A percentile compares a stretch with the other conserved stretches of the same genome.
phyloP scores from a whole-genome alignment of 1,140 invertebrate genomes.

The Solenopsis invicta region DNA sequence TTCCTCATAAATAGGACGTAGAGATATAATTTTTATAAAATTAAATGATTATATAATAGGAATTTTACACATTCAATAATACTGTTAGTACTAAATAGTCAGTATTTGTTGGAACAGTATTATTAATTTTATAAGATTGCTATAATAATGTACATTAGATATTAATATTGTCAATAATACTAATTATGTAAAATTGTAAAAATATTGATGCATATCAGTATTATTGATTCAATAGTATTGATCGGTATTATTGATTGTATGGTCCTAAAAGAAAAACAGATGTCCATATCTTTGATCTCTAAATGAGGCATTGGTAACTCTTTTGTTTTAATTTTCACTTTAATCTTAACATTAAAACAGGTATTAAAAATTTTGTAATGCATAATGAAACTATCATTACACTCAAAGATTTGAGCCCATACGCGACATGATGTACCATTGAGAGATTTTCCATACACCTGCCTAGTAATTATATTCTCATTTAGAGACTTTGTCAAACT shows the following conservation, averaged over 20 bases:
- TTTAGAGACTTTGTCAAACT: too few relatives aligned
- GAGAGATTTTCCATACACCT: slow-evolving; percentile 87
- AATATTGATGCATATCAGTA: too few relatives aligned
- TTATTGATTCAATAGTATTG: too few relatives aligned
- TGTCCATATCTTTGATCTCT: slow-evolving; percentile 88
- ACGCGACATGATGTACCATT: slow-evolving; percentile 88
- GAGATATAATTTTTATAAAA: slow-evolving; percentile 77
- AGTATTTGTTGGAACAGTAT: too few relatives aligned
- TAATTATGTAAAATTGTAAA: too few relatives aligned
- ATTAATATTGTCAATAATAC: too few relatives aligned
- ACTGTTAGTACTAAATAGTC: too few relatives aligned
- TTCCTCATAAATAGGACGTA: slow-evolving; percentile 92
- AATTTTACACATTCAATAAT: too few relatives aligned
- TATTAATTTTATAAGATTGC: too few relatives aligned
- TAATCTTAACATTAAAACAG: slow-evolving; percentile 91
- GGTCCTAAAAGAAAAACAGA: not conserved
- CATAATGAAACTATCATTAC: slow-evolving; percentile 95
- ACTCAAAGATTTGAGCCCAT: slow-evolving; percentile 93
- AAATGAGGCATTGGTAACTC: slow-evolving; percentile 91
- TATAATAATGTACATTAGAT: too few relatives aligned
- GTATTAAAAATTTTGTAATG: slow-evolving; percentile 93
- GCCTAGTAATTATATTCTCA: slow-evolving; percentile 84
- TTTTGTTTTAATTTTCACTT: slow-evolving; percentile 90
- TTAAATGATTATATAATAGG: not conserved
- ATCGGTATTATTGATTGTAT: too few relatives aligned